Base-by-base conservation (phyloP, 2,797 vertebrate genomes). In the Catharus ustulatus region DNA sequence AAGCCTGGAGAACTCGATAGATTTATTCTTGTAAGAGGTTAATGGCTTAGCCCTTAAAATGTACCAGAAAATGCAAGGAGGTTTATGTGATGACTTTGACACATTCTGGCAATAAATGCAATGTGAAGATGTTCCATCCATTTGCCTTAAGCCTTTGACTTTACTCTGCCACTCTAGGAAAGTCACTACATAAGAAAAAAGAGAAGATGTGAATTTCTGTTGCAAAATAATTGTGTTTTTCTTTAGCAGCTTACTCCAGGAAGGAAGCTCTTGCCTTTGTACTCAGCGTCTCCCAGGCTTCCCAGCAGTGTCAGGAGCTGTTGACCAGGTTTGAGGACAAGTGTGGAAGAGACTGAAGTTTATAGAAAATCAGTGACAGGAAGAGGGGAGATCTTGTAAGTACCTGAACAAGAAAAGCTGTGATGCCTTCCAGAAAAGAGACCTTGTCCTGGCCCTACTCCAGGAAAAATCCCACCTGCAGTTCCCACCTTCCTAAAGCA, bases 31-130 rank as follows among this genome's bases (percentile, higher is more conserved):
- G 43, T 42, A 84, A 61, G 73, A 85, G 49, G 76, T 94, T 92
- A 91, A 86, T 62, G 15, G 48, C 52, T 85, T 88, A 81, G 76
- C 79, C 79, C 59, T 91, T 88, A 76, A 94, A 92, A 94, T n/a
- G 34, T 76, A 85, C 34, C 43, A 84, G 87, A 90, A 94, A 91
- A 84, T 45, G 24, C 75, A 83, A 59, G 71, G 38, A 42, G 73
- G 79, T 93, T 94, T 91, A 38, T 62, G 58, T 62, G 57, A 72
- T 58, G 40, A 38, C 73, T 94, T 88, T 85, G 72, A 77, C 64
- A 19, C 42, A 77, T 52, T 88, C 82, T 84, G 79, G 69, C 58
- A 62, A 68, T 75, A 69, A 86, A 87, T 36, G 51, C 58, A 75
- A 32, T 11, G 6, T 78, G 87, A 91, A 69, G 55, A 24, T 51